Evolutionary conservation across 1,140 invertebrate species (phyloP), one percentile per base, ranked within the genome.

Genomic region (Oryctes rhinoceros): DNA sequence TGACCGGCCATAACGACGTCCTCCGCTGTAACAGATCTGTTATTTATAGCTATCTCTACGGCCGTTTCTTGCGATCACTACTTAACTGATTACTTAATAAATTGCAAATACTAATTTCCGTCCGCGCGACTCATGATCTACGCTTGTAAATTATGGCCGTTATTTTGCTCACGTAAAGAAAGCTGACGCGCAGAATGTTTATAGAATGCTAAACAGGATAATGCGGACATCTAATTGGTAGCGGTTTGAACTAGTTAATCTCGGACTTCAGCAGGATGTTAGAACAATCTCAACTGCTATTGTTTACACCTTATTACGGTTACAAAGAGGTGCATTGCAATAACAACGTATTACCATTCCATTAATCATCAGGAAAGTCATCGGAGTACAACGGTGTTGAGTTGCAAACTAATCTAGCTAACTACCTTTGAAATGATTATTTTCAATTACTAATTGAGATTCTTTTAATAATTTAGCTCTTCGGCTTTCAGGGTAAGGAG

Each of bases 1-100:
- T 85, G 84, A 85, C 82, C 84, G 83, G 82, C 81, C 79, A 84
- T 81, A 80, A 81, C 82, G 80, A 80, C 81, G 81, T 81, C 81
- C 81, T 84, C 78, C 65, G 65, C 65, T 78, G 67, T 81, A 81
- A 81, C 81, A 81, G 82, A 84, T 84, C 75, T 77, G 79, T 77
- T 80, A 80, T 80, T 80, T 80, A 80, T 76, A 44, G 62, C 75
- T 13, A 67, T 76, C 75, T 67, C 20, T 59, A 47, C 44, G 76
- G 49, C 76, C 49, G 35, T 80, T 80, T 80, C 79, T 84, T 84
- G 83, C 76, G 80, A 81, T 83, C 75, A 76, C 74, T 80, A 80
- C 78, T 81, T 81, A 81, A 80, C 81, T 76, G 82, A 84, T 80
- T 80, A 80, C 74, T 77, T 80, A 76, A 53, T 53, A 78, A 78